Evolutionary conservation across 2,113 vertebrate species (phyloP), one percentile per base, ranked within the genome.

Genomic region (Nerophis lumbriciformis): DNA sequence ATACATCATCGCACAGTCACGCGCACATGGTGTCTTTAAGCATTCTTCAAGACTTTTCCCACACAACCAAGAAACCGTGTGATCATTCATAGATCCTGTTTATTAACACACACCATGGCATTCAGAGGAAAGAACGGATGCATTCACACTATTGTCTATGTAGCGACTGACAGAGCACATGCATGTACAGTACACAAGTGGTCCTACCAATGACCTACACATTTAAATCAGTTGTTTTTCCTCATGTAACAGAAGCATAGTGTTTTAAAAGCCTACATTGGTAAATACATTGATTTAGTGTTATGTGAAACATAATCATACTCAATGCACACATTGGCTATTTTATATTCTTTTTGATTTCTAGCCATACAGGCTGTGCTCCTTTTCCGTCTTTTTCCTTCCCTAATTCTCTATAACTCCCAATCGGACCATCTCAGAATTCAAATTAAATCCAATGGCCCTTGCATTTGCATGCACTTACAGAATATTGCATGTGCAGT

Each of bases 401-500:
- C 28, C 36, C 68, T 68, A 47, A 13, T 15, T 55, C 70, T 76
- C 19, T 63, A 19, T 59, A 53, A 21, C 59, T 15, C 54, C 61
- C 65, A 69, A 60, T 82, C 75, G 79, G 89, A 84, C 87, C 87
- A 88, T 84, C 81, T 88, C 86, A 82, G 83, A 84, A 89, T 91
- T 90, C 80, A 86, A 85, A 89, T 88, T 71, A 86, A 90, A 90
- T 88, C 86, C 87, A 87, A 88, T 86, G 83, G 85, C 83, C 75
- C 80, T 88, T 89, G 86, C 10, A 92, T 91, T 91, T 91, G 88
- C 89, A 91, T 91, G 84, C 82, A 85, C 89, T 90, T 90, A 85
- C 89, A 88, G 88, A 91, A 92, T 91, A 92, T 90, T 89, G 88
- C 89, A 91, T 90, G 90, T 88, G 87, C 88, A 75, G 80, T 86